A percentile compares a stretch with the other conserved stretches of the same genome.
Evolutionary conservation across 2,888 invertebrate species (phyloP).

Genomic region (Phaonia tiefii): DNA sequence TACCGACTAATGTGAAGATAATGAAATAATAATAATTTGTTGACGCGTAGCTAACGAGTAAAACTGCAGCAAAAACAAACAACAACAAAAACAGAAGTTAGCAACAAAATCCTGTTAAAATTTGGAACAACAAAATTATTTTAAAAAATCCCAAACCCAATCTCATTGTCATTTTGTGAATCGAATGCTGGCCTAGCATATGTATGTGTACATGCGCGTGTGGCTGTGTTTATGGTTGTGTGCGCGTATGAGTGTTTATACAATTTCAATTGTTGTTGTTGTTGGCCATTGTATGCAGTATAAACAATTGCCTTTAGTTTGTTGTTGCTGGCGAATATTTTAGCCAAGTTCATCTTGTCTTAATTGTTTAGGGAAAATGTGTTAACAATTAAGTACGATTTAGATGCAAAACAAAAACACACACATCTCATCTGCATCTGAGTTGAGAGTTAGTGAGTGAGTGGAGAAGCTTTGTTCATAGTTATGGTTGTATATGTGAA

Average conservation of each 20-base stretch:
- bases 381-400: too few relatives aligned
- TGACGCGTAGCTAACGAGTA: not conserved
- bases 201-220: slow-evolving; percentile 9
- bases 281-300: slow-evolving; percentile 38
- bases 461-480: too few relatives aligned
- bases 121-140: slow-evolving; percentile 42
- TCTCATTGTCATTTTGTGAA: slow-evolving; percentile 65
- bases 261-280: slow-evolving; percentile 42
- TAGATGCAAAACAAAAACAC: too few relatives aligned
- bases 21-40: not conserved
- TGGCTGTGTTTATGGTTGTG: slow-evolving; percentile 18
- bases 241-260: slow-evolving; percentile 17
- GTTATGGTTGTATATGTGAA: too few relatives aligned
- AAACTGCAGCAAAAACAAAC: not conserved
- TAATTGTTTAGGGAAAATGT: too few relatives aligned
- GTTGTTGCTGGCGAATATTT: not conserved
- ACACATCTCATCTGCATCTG: too few relatives aligned
- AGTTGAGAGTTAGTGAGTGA: too few relatives aligned
- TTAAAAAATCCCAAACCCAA: slow-evolving; percentile 32
- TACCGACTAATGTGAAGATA: slow-evolving; percentile 15
- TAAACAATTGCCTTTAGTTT: too few relatives aligned
- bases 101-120: not conserved
- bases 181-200: slow-evolving; percentile 45
- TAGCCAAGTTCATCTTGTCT: not conserved
- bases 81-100: slow-evolving; percentile 1